Percentiles rank a stretch among this genome's conserved stretches.
Evolutionary conservation across 1,140 invertebrate species (phyloP).

Genomic region (Hyposmocoma kahamanoa): DNA sequence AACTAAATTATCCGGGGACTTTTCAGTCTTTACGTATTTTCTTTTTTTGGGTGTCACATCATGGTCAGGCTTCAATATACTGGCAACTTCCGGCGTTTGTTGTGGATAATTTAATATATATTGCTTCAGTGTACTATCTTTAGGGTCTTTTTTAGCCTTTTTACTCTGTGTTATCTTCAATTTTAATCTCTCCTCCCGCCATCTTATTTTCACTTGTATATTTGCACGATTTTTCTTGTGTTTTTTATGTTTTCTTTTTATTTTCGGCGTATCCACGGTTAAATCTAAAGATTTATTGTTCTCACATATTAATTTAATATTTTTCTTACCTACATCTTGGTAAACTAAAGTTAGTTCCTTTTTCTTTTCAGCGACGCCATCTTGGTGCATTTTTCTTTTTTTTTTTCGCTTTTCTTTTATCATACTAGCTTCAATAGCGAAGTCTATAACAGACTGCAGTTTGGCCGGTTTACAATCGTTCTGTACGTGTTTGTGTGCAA

Average conservation of each 20-base stretch:
- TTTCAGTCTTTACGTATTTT: slow-evolving; percentile 29
- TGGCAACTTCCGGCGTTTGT: slow-evolving; percentile 3
- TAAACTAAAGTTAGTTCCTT: neutral
- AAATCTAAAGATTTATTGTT: neutral
- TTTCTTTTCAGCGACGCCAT: slow-evolving; percentile 12
- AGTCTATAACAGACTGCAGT: slow-evolving; percentile 17
- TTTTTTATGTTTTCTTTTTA: slow-evolving; percentile 5
- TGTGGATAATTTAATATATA: slow-evolving; percentile 32
- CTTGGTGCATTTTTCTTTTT: slow-evolving; percentile 8
- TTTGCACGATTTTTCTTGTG: slow-evolving; percentile 12
- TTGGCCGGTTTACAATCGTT: slow-evolving; percentile 7
- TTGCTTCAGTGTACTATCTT: slow-evolving; percentile 32
- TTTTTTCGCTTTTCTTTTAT: slow-evolving; percentile 14
- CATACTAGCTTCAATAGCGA: slow-evolving; percentile 13
- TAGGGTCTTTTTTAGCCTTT: slow-evolving; percentile 13
- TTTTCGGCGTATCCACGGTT: neutral
- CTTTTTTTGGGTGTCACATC: slow-evolving; percentile 27
- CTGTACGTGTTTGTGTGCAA: slow-evolving; percentile 12
- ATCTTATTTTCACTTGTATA: slow-evolving; percentile 39
- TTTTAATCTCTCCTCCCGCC: slow-evolving; percentile 26
- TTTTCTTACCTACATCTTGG: neutral
- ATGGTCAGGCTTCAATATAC: slow-evolving; percentile 18
- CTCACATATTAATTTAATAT: neutral
- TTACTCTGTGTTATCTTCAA: slow-evolving; percentile 20
- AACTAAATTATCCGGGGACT: slow-evolving; percentile 31